These are phyloP conservation scores for Pseudotriccus pelzelni DNA, from an alignment of 2,797 vertebrate species.

Conservation along the genomic window DNA sequence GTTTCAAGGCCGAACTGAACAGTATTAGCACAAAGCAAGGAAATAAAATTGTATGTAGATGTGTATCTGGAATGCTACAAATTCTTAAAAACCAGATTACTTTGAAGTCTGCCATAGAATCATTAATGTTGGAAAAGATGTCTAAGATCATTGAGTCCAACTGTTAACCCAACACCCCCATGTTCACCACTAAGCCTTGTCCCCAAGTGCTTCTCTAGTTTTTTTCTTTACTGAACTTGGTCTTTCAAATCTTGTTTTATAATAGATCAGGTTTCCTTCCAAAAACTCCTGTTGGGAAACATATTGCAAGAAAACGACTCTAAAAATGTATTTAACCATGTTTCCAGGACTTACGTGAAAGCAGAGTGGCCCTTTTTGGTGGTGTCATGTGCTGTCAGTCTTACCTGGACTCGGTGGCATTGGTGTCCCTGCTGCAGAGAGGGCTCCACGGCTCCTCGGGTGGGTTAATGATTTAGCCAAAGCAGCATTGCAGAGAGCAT, in stretches of 20 bases:
- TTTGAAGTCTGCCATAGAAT: neutral
- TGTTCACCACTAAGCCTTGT: neutral
- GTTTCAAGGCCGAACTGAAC: neutral
- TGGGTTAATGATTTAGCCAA: neutral
- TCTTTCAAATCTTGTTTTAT: neutral
- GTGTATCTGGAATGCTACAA: accelerated
- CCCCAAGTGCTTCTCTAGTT: neutral
- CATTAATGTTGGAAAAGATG: neutral
- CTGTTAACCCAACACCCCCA: neutral
- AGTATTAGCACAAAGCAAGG: neutral
- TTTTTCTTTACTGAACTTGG: neutral
- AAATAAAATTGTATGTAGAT: neutral
- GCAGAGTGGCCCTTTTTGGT: neutral
- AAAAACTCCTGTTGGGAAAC: neutral
- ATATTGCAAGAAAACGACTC: neutral
- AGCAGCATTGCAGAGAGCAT: accelerated
- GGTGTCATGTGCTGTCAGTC: neutral
- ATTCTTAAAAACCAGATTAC: neutral
- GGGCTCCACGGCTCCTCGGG: neutral
- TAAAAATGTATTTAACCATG: neutral
- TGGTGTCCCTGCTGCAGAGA: neutral
- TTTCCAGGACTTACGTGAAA: neutral
- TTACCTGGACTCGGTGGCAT: accelerated
- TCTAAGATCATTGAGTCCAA: neutral
- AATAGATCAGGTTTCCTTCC: neutral